Base-by-base conservation (phyloP, 1,140 invertebrate species). In the Idris sp. region DNA sequence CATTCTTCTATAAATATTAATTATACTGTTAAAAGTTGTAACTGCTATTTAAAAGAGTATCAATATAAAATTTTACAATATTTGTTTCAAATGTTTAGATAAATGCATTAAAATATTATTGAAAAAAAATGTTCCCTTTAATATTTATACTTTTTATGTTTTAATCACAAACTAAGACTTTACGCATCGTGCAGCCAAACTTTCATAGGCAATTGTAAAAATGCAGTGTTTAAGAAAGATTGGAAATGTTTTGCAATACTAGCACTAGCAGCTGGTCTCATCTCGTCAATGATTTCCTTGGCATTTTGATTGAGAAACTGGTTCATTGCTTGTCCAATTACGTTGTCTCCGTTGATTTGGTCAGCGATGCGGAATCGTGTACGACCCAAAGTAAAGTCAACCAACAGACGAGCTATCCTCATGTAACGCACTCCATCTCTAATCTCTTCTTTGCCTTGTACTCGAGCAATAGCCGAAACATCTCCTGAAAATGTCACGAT, bases 291-390 rank as follows among this genome's bases (percentile, higher is more conserved):
- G 30, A 96, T 94, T 80, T 95, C 94, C 15, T 93, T 91, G 0
- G 93, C 91, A 77, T 96, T 95, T 79, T 94, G 93, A 86, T 96
- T 96, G 8, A 95, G 86, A 81, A 96, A 95, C 65, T 93, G 92
- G 83, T 94, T 94, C 91, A 95, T 94, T 1, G 93, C 93, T 79
- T 94, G 88, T 89, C 93, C 92, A 76, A 94, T 92, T 33, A 94
- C 90, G 65, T 92, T 93, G 79, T 93, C 91, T 25, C 91, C 89
- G 79, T 94, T 94, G 31, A 93, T 84, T 0, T 91, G 88, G 73
- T 94, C 93, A 48, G 89, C 85, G 9, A 94, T 90, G 67, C 91
- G 90, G 83, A 94, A 94, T 76, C 91, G 85, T 1, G 92, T 91
- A 28, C 90, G 91, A 9, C 89, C 89, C 38, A 94, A 84, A 77